Conservation (phyloP, 2,113 vertebrate species). For the Oryzias javanicus region DNA sequence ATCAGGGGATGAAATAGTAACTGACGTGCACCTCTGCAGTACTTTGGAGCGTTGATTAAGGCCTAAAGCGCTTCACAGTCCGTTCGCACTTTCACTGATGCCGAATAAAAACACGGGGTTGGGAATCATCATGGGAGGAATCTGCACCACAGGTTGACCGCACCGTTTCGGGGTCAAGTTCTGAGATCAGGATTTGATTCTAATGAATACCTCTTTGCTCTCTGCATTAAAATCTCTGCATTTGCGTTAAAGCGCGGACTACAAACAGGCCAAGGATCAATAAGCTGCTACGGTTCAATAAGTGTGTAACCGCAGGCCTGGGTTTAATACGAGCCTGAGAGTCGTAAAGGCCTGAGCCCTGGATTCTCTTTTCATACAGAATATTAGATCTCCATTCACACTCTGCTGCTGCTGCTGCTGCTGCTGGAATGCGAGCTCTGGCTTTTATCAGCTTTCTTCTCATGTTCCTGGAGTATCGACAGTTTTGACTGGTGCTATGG, state of each 20-base stretch:
- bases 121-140: not conserved
- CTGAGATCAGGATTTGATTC: conserved; percentile 29
- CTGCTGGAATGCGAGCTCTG: not conserved
- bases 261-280: conserved; percentile 45
- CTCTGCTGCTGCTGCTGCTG: not conserved
- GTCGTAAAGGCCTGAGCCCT: conserved; percentile 43
- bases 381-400: conserved; percentile 2
- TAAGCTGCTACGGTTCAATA: conserved; percentile 50
- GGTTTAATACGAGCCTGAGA: conserved; percentile 40
- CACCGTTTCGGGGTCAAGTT: conserved; percentile 9
- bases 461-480: too few relatives aligned
- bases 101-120: too few relatives aligned
- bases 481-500: too few relatives aligned
- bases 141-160: conserved; percentile 5
- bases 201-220: conserved; percentile 40
- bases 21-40: too few relatives aligned
- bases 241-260: conserved; percentile 50
- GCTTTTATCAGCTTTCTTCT: not conserved
- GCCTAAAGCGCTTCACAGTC: too few relatives aligned
- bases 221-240: conserved; percentile 45
- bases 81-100: too few relatives aligned
- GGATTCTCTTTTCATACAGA: conserved; percentile 27
- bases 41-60: too few relatives aligned
- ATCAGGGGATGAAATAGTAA: too few relatives aligned
- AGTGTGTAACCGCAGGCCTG: conserved; percentile 45